Evolutionary conservation across 2,113 vertebrate species (phyloP), one percentile per base, ranked within the genome.

Genomic region (Phainopepla nitens): DNA sequence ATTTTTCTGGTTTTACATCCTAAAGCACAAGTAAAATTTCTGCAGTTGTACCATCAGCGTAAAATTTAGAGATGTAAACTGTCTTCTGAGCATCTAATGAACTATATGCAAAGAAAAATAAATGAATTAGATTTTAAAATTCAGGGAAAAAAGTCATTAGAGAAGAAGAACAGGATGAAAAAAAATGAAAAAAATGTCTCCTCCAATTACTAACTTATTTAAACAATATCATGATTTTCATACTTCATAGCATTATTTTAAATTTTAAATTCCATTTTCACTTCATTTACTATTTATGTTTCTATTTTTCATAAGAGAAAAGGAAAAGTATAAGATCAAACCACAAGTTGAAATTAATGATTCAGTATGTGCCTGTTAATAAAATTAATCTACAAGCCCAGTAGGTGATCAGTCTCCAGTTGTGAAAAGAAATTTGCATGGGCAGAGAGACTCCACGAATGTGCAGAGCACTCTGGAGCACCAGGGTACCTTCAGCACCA

Each of bases 381-480:
- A 82, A 82, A 87, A 81, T 42, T 58, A 70, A 81, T 78, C 61
- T 72, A 60, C 41, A 42, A 64, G 47, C 28, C 22, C 45, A 41
- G 15, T 1, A 57, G 60, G 28, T 44, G 31, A 92, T 58, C 50
- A 28, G 33, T 35, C 41, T 72, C 42, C 20, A 65, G 31, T 3
- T 56, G 45, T 24, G 35, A 61, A 65, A 72, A 65, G 28, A 72
- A 44, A n/a, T 76, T 76, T 77, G 28, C 23, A 19, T 15, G 25
- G 65, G 51, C 65, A 79, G 50, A 51, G 23, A 45, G 36, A 69
- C 6, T 39, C 13, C 36, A 28, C 1, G 3, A 23, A 58, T 0
- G 2, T 24, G 21, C 75, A 72, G 71, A 80, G 49, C 6, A 5
- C 25, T 7, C 29, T 0, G 0, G 51, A 82, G 36, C 0, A 0